phyloP scores from a whole-genome alignment of 2,113 vertebrate species.

The Cariama cristata region DNA sequence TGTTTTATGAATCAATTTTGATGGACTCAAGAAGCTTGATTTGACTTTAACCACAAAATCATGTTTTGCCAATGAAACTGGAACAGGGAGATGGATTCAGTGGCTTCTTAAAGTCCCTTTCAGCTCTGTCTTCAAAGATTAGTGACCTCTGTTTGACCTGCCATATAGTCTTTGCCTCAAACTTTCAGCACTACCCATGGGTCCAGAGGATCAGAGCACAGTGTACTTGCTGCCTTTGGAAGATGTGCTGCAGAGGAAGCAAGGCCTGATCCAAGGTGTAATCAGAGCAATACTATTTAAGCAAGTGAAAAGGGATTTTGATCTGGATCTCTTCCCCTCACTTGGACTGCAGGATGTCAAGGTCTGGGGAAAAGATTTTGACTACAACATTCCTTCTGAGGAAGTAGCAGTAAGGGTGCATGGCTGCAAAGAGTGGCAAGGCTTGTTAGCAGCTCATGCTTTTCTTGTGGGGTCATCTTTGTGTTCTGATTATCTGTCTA shows the following conservation, averaged over 20 bases:
- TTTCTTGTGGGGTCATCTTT: neutral
- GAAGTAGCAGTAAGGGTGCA: neutral
- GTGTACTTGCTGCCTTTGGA: neutral
- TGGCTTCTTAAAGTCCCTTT: neutral
- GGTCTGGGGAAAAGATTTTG: neutral
- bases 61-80: neutral
- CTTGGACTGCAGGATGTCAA: neutral
- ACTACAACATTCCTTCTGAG: neutral
- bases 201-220: neutral
- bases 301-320: neutral
- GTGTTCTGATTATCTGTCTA: neutral
- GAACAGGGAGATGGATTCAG: neutral
- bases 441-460: neutral
- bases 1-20: neutral
- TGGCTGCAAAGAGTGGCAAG: neutral
- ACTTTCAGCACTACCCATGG: neutral
- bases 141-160: neutral
- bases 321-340: neutral
- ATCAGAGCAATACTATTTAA: neutral
- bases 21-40: neutral
- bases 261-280: neutral
- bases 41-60: neutral
- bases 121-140: neutral
- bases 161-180: neutral
- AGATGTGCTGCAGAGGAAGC: neutral